These are phyloP conservation scores for Falco rusticolus DNA, from an alignment of 2,797 vertebrate genomes.

Conservation along the genomic window DNA sequence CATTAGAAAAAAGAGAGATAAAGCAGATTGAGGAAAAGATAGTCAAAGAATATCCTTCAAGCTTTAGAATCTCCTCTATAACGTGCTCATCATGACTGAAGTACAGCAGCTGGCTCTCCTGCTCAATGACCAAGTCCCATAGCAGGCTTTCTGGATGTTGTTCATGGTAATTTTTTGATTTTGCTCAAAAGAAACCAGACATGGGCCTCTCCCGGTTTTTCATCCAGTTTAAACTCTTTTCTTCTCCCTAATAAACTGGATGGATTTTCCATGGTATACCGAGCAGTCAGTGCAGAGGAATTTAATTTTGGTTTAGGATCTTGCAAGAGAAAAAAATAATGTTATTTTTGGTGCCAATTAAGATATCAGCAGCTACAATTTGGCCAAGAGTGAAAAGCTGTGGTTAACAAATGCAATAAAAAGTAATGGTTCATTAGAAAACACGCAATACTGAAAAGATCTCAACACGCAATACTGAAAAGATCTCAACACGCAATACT, in stretches of 20 bases:
- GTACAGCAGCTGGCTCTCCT: background rate
- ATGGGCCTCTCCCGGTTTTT: background rate
- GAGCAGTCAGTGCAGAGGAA: background rate
- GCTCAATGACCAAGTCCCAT: background rate
- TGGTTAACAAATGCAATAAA: background rate
- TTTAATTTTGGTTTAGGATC: background rate
- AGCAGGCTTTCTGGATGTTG: background rate
- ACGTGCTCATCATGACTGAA: background rate
- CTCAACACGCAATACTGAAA: too few relatives aligned
- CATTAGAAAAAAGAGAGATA: background rate
- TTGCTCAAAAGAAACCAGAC: background rate
- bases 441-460: background rate
- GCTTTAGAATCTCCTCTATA: background rate
- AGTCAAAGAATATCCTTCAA: background rate
- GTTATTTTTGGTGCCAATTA: slow-evolving; percentile 1
- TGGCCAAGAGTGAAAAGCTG: background rate
- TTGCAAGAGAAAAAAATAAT: background rate
- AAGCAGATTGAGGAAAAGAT: background rate
- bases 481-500: too few relatives aligned
- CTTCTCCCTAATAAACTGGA: background rate
- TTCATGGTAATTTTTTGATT: background rate
- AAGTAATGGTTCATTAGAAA: background rate
- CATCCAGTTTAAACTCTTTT: background rate
- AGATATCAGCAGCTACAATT: background rate
- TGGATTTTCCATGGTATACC: background rate